Conservation (phyloP, 2,797 vertebrate species). For the Muraenolepis orangiensis region DNA sequence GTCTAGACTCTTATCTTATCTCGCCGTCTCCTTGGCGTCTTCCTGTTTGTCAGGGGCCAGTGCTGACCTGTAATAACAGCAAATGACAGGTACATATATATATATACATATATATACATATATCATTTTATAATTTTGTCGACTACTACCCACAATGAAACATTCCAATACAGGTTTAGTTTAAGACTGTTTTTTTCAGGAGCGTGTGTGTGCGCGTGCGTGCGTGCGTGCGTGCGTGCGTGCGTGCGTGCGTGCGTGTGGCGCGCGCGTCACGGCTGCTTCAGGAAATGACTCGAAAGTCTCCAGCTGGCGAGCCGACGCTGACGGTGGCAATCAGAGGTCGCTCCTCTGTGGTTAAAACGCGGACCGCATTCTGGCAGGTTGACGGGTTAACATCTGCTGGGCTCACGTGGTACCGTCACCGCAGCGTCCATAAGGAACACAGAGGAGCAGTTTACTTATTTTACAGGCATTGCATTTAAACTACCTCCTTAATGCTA, state of each 20-base stretch:
- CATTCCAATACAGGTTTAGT: not conserved
- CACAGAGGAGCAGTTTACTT: too few relatives aligned
- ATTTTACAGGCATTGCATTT: not conserved
- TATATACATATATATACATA: not conserved
- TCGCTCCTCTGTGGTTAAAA: not conserved
- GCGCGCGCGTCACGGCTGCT: too few relatives aligned
- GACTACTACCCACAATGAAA: not conserved
- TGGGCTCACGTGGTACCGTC: too few relatives aligned
- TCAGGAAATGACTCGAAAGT: not conserved
- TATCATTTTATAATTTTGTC: not conserved
- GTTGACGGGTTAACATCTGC: too few relatives aligned
- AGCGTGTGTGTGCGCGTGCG: too few relatives aligned
- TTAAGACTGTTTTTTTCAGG: not conserved
- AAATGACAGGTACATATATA: not conserved
- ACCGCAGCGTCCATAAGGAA: not conserved
- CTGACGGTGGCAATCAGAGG: not conserved
- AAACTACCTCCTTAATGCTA: not conserved
- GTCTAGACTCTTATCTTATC: not conserved
- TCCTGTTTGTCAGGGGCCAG: not conserved
- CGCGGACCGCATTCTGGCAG: not conserved
- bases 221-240: too few relatives aligned
- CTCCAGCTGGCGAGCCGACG: not conserved
- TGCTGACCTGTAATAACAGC: too few relatives aligned
- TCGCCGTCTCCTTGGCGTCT: not conserved
- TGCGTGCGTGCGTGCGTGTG: too few relatives aligned